Percentiles rank a stretch among this genome's conserved stretches.
Conservation (phyloP, 2,797 vertebrate genomes). For the Coreius guichenoti region DNA sequence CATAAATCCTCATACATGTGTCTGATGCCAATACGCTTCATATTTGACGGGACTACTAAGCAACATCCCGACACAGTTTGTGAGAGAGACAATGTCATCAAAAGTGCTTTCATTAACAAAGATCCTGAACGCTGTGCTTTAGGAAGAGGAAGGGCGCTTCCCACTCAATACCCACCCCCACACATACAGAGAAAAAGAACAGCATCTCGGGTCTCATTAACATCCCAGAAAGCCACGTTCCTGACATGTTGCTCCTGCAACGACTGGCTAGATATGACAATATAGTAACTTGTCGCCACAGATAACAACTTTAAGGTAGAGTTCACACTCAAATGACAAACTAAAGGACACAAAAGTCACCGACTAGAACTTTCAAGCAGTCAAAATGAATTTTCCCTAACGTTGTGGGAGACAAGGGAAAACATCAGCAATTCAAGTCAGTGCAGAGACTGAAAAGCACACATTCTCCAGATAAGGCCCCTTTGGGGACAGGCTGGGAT, state of each 20-base stretch:
- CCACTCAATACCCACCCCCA: conserved; percentile 1
- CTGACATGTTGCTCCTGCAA: background rate
- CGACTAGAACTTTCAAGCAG: conserved; percentile 11
- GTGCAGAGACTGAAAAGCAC: background rate
- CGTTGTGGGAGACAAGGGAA: background rate
- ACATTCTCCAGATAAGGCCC: conserved; percentile 22
- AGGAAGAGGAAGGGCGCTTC: background rate
- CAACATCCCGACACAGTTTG: conserved; percentile 15
- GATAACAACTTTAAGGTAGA: background rate
- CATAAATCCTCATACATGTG: background rate
- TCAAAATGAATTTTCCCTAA: conserved; percentile 21
- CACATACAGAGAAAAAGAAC: conserved; percentile 5
- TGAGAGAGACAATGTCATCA: conserved; percentile 16
- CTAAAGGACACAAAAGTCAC: conserved; percentile 26
- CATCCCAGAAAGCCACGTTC: background rate
- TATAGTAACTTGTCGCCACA: conserved; percentile 4
- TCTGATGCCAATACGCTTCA: conserved; percentile 25
- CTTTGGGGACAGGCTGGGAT: conserved; percentile 16
- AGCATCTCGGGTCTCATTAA: conserved; percentile 27
- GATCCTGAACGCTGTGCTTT: conserved; percentile 34
- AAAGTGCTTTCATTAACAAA: conserved; percentile 54
- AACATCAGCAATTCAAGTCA: conserved; percentile 34
- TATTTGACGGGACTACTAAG: conserved; percentile 16
- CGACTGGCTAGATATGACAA: conserved; percentile 9
- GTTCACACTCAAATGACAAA: conserved; percentile 18